Evolutionary conservation across 2,888 invertebrate genomes (phyloP).

Genomic region (Drosophila macrospina): DNA sequence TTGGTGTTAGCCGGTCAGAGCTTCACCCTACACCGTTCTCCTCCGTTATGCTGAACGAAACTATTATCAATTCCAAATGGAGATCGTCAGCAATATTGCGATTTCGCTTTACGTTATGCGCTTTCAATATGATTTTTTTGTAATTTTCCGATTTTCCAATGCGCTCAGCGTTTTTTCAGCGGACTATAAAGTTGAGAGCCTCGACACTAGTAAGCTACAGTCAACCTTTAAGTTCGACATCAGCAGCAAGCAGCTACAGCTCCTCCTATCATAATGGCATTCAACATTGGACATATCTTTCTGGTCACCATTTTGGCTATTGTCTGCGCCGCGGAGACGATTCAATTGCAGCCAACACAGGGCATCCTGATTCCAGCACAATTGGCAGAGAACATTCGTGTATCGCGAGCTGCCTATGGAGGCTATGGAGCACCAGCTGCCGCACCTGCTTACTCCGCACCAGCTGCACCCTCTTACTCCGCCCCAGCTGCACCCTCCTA

Average conservation of each 20-base stretch:
- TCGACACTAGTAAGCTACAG: slow-evolving; percentile 49
- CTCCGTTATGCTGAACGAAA: slow-evolving; percentile 29
- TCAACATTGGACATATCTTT: slow-evolving; percentile 55
- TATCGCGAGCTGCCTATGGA: slow-evolving; percentile 70
- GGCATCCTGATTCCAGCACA: slow-evolving; percentile 83
- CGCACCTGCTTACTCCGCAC: slow-evolving; percentile 43
- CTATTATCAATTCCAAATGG: slow-evolving; percentile 19
- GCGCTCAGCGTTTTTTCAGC: slow-evolving; percentile 51
- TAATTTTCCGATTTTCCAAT: slow-evolving; percentile 45
- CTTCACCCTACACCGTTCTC: slow-evolving; percentile 47
- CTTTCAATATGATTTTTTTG: slow-evolving; percentile 21
- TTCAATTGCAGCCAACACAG: slow-evolving; percentile 79
- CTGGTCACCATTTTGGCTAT: slow-evolving; percentile 54
- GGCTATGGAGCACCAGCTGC: slow-evolving; percentile 56
- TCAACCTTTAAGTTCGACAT: slow-evolving; percentile 44
- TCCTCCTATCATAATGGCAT: slow-evolving; percentile 54
- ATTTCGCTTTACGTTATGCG: slow-evolving; percentile 35
- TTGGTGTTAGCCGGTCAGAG: slow-evolving; percentile 47
- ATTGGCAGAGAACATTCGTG: slow-evolving; percentile 76
- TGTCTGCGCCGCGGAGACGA: slow-evolving; percentile 59
- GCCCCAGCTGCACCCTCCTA: slow-evolving; percentile 63
- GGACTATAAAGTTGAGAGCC: slow-evolving; percentile 64
- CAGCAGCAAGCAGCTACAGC: slow-evolving; percentile 54
- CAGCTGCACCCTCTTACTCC: slow-evolving; percentile 35
- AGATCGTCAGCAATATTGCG: slow-evolving; percentile 60